Conservation (phyloP, 2,113 vertebrate genomes). For the Mirza zaza region DNA sequence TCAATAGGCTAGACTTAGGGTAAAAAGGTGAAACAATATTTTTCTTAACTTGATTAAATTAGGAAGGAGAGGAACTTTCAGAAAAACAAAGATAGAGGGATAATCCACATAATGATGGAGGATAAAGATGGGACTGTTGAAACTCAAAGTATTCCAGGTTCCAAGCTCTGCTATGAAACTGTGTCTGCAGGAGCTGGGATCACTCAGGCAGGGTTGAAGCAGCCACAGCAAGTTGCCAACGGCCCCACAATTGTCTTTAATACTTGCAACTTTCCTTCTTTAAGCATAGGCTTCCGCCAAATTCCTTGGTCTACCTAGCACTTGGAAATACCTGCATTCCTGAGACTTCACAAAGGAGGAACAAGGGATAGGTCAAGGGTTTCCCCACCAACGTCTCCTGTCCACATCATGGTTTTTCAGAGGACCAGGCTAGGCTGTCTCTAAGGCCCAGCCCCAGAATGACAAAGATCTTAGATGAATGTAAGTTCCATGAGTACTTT, state of each 20-base stretch:
- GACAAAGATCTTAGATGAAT: neutral
- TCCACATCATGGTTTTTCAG: neutral
- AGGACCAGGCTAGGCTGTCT: neutral
- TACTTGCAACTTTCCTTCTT: neutral
- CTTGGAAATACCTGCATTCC: slow-evolving; percentile 4
- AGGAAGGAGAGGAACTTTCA: slow-evolving; percentile 28
- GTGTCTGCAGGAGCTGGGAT: neutral
- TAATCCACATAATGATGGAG: neutral
- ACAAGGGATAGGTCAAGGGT: neutral
- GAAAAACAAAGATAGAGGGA: neutral
- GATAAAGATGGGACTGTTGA: neutral
- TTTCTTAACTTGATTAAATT: slow-evolving; percentile 33
- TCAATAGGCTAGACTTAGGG: neutral
- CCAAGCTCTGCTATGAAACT: neutral
- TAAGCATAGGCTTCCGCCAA: neutral
- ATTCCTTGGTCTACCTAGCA: neutral
- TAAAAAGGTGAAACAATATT: neutral
- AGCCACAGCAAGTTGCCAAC: neutral
- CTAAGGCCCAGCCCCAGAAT: neutral
- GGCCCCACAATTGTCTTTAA: neutral
- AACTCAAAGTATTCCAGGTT: neutral
- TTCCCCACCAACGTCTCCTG: neutral
- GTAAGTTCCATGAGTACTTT: neutral
- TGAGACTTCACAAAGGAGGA: neutral
- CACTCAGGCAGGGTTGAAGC: neutral